These are phyloP conservation scores for Hippoglossus hippoglossus DNA, from an alignment of 2,797 vertebrate species.

Conservation along the genomic window DNA sequence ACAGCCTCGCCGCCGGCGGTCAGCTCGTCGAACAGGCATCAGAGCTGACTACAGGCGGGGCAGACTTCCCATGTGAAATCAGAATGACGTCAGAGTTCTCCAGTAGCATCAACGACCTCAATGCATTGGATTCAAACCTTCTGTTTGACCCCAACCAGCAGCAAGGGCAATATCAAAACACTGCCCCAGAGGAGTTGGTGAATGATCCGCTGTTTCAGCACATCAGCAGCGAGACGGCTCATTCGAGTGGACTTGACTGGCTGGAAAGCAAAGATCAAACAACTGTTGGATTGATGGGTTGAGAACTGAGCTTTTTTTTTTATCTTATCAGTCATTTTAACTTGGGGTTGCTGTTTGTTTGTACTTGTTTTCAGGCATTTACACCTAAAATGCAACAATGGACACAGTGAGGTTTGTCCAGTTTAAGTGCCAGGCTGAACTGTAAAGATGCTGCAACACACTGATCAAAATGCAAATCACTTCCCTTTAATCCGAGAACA, in stretches of 20 bases:
- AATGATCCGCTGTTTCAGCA: slow-evolving; percentile 97
- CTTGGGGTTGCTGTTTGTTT: slow-evolving; percentile 74
- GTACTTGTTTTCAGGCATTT: slow-evolving; percentile 77
- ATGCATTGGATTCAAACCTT: slow-evolving; percentile 94
- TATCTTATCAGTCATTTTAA: slow-evolving; percentile 62
- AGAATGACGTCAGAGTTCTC: slow-evolving; percentile 95
- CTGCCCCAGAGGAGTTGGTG: slow-evolving; percentile 92
- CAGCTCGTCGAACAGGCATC: slow-evolving; percentile 90
- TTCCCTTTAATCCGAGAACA: slow-evolving; percentile 55
- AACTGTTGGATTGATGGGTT: slow-evolving; percentile 92
- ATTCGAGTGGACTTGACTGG: slow-evolving; percentile 95
- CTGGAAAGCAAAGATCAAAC: slow-evolving; percentile 99
- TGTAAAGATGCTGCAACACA: slow-evolving; percentile 82
- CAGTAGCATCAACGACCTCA: slow-evolving; percentile 96
- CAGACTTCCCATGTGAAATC: slow-evolving; percentile 93
- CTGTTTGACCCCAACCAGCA: slow-evolving; percentile 97
- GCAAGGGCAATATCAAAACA: slow-evolving; percentile 93
- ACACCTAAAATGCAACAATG: slow-evolving; percentile 89
- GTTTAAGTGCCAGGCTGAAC: slow-evolving; percentile 93
- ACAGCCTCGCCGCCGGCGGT: slow-evolving; percentile 85
- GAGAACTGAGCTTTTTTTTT: slow-evolving; percentile 68
- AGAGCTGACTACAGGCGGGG: slow-evolving; percentile 83
- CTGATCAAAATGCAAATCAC: slow-evolving; percentile 78
- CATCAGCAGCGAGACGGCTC: slow-evolving; percentile 92
- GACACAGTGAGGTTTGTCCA: slow-evolving; percentile 89